A percentile compares a stretch with the other conserved stretches of the same genome.
phyloP scores from a whole-genome alignment of 2,797 vertebrate species.

The Chaunax sp. region DNA sequence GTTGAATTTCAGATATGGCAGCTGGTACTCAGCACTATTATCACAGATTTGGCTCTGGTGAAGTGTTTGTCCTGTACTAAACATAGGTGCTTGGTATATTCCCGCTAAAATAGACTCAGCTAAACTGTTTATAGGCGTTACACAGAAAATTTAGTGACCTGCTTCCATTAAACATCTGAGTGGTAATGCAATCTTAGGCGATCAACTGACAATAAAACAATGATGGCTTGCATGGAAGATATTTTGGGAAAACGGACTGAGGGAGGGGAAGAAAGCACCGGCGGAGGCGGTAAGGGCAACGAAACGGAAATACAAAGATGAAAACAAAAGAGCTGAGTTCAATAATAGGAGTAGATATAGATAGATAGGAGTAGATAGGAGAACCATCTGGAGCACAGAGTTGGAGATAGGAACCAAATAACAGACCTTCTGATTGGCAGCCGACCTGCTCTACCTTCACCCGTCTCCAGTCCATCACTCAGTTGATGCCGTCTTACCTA shows the following conservation, averaged over 20 bases:
- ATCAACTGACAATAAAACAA: slow-evolving; percentile 32
- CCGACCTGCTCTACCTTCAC: too few relatives aligned
- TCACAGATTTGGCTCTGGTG: slow-evolving; percentile 17
- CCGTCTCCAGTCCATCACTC: neutral
- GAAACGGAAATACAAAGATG: neutral
- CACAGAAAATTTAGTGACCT: slow-evolving; percentile 36
- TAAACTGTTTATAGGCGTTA: slow-evolving; percentile 15
- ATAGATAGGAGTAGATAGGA: too few relatives aligned
- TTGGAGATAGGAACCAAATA: neutral
- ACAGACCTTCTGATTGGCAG: neutral
- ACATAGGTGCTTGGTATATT: slow-evolving; percentile 51
- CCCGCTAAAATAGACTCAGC: slow-evolving; percentile 29
- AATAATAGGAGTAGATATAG: neutral
- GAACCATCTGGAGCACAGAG: too few relatives aligned
- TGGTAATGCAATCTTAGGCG: slow-evolving; percentile 8
- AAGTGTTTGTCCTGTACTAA: slow-evolving; percentile 33
- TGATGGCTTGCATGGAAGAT: slow-evolving; percentile 13
- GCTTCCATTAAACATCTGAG: slow-evolving; percentile 33
- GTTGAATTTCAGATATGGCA: slow-evolving; percentile 22
- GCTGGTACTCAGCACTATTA: slow-evolving; percentile 12
- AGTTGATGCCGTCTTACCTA: neutral
- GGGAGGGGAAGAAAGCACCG: slow-evolving; percentile 7
- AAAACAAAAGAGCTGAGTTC: neutral
- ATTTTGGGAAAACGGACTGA: neutral
- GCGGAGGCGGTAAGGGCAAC: neutral